Conservation (phyloP, 2,888 invertebrate species). For the Mechanitis mazaeus region DNA sequence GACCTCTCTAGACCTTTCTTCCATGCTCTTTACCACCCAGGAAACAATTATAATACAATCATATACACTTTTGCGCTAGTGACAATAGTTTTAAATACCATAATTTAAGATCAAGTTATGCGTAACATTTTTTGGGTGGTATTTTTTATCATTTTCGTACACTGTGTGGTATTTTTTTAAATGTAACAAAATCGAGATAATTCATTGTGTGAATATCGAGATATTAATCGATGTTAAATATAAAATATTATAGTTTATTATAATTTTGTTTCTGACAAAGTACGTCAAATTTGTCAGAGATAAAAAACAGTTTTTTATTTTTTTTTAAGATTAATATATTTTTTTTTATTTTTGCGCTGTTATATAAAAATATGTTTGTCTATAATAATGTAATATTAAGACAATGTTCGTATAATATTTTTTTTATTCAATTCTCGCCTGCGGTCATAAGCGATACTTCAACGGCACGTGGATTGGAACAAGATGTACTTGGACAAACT, state of each 20-base stretch:
- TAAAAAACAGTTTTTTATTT: too few relatives aligned
- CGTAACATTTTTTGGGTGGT: constrained; percentile 43
- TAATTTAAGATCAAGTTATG: constrained; percentile 38
- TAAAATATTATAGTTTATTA: too few relatives aligned
- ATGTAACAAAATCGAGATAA: too few relatives aligned
- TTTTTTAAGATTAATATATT: too few relatives aligned
- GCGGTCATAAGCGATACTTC: constrained; percentile 30
- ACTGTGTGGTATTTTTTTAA: too few relatives aligned
- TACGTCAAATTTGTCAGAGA: too few relatives aligned
- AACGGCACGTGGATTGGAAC: constrained; percentile 36
- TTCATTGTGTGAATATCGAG: too few relatives aligned
- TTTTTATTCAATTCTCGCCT: constrained; percentile 5
- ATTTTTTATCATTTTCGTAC: constrained; percentile 33
- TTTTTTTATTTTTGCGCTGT: too few relatives aligned
- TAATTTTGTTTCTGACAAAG: too few relatives aligned
- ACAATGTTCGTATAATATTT: background rate
- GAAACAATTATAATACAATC: constrained; percentile 36
- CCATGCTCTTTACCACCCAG: constrained; percentile 50
- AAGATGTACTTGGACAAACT: constrained; percentile 37
- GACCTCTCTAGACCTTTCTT: constrained; percentile 45
- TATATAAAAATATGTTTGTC: background rate
- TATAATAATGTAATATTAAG: background rate
- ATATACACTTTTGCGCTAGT: constrained; percentile 42
- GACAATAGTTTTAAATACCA: constrained; percentile 26
- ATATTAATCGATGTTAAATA: too few relatives aligned